A percentile compares a stretch with the other conserved stretches of the same genome.
phyloP scores from a whole-genome alignment of 2,797 vertebrate species.

The Cossypha heuglini region DNA sequence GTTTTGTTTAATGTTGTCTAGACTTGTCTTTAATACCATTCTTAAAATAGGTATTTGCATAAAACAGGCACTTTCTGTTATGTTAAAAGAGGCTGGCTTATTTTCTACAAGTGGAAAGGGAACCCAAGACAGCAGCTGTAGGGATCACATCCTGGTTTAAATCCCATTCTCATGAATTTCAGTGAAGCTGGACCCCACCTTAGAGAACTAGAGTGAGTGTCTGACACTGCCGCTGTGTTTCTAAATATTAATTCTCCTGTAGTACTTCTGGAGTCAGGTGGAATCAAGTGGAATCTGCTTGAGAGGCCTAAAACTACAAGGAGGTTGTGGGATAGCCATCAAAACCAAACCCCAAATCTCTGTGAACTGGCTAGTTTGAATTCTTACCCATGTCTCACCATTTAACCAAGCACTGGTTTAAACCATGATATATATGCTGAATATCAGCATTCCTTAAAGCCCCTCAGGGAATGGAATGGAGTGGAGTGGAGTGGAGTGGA shows the following conservation, averaged over 20 bases:
- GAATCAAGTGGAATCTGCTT: neutral
- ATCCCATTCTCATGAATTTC: neutral
- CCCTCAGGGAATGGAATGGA: neutral
- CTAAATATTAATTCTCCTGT: neutral
- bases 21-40: neutral
- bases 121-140: neutral
- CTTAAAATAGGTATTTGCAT: neutral
- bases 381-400: neutral
- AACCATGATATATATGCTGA: neutral
- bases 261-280: neutral
- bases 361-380: neutral
- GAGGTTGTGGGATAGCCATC: neutral
- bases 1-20: slow-evolving; percentile 18
- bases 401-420: neutral
- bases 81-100: neutral
- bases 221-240: neutral
- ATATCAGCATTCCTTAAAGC: neutral
- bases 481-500: neutral
- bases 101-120: neutral
- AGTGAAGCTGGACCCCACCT: neutral
- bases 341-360: neutral
- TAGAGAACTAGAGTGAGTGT: neutral
- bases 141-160: neutral
- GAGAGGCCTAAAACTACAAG: neutral
- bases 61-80: neutral